Evolutionary conservation across 2,888 invertebrate genomes (phyloP), one percentile per base, ranked within the genome.

Genomic region (Heliconius erato): DNA sequence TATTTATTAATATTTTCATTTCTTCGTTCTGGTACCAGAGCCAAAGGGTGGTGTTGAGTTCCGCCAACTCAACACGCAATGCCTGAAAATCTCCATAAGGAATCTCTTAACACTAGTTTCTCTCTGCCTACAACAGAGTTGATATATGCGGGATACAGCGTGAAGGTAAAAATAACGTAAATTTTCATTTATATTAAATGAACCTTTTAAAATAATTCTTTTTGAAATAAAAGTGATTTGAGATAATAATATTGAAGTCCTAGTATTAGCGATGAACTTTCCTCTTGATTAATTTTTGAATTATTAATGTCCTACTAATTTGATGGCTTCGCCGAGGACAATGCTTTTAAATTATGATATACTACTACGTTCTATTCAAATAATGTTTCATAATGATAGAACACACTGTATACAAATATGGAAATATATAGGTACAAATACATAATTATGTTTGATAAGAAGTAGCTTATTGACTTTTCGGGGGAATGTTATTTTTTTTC

Each of bases 241-340:
- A 40, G 3, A 44, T 40, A 72, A 14, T n/a, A 72, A 44, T 6
- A 72, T 72, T 44, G 26, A 19, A 14, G 26, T 72, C 6, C 72
- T 74, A 9, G 44, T 49, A 19, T 44, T 9, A 32, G 19, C 32
- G n/a, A 14, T n/a, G 26, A 35, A 12, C 19, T 26, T 49, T 74
- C 19, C 59, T 74, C 32, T 35, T 74, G 74, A 59, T 59, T 28
- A n/a, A 19, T 59, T 32, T 74, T 74, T 74, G 74, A 74, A 74
- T 59, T 59, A 35, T 76, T 76, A 23, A 76, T 59, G 35, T 32
- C 40, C 14, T n/a, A 71, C 40, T 44, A 71, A 71, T 71, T 71
- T 71, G 44, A 71, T 71, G 71, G 26, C n/a, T 71, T 71, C 6
- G 44, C 40, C 71, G 26, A n/a, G 71, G 71, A 71, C 44, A 71